Base-by-base conservation (phyloP, 2,113 vertebrate species). In the Indri indri region DNA sequence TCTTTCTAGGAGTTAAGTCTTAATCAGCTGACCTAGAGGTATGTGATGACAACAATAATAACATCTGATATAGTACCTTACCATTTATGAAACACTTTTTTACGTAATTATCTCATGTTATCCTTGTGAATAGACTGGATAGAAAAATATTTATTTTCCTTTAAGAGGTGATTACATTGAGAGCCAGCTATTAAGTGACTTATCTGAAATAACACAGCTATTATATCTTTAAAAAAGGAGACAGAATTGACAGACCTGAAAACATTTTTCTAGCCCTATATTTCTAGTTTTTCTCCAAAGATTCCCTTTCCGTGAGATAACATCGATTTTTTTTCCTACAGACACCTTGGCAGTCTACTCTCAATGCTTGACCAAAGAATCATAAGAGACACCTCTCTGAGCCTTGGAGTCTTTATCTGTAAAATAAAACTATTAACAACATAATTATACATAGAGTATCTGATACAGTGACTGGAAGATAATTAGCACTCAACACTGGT, bases 101-200 rank as follows among this genome's bases (percentile, higher is more conserved):
- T 11, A 23, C 4, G 34, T 30, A 5, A 32, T 13, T 82, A 79
- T 45, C 37, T 92, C 52, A 17, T 63, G 57, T 68, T 65, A 68
- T 17, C 16, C 74, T 81, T 57, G 9, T 34, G 32, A 86, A 59
- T 5, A 45, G 10, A 86, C 40, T 65, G 6, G 22, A 23, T 16
- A 63, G 37, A 22, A 76, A 91, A 86, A 79, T 8, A 37, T 11
- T 71, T 79, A 71, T 47, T 94, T 65, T 73, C 57, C 79, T 90
- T 88, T 82, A 13, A 6, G 2, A 52, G 16, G 20, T 9, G 5
- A 42, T 76, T 85, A 63, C 42, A 23, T 1, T 80, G 37, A 92
- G 91, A 83, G 54, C 97, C n/a, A 81, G 63, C 74, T 84, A 30
- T 52, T 2, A 70, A 93, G 76, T 66, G 95, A 88, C 22, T 88